Percentiles rank a stretch among this genome's conserved stretches.
Conservation (phyloP, 2,888 invertebrate genomes). For the Chrysotoxum bicinctum region DNA sequence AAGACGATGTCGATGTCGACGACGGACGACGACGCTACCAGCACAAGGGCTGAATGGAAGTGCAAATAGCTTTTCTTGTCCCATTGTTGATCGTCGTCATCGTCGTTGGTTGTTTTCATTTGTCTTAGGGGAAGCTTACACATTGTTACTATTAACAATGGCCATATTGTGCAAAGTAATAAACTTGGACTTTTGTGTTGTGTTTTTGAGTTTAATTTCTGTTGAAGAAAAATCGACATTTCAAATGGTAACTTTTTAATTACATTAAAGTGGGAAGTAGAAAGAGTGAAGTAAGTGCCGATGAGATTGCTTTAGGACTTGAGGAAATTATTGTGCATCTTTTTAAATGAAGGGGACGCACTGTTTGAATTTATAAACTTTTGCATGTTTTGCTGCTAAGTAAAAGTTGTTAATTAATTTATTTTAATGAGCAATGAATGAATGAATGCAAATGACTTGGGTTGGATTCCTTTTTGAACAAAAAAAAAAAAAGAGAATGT, state of each 20-base stretch:
- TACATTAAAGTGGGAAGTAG: constrained; percentile 46
- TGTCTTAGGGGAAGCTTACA: constrained; percentile 62
- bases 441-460: neutral
- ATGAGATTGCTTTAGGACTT: constrained; percentile 29
- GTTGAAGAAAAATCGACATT: constrained; percentile 65
- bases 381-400: neutral
- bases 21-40: neutral
- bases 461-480: neutral
- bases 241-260: constrained; percentile 68
- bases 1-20: neutral
- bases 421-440: constrained; percentile 1
- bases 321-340: constrained; percentile 2
- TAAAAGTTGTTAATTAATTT: constrained; percentile 17
- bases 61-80: constrained; percentile 72
- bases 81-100: constrained; percentile 56
- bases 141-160: constrained; percentile 71
- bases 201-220: constrained; percentile 69
- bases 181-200: constrained; percentile 69
- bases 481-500: neutral
- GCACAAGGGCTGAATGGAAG: constrained; percentile 47
- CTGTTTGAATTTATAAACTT: neutral
- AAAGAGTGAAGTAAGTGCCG: neutral
- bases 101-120: constrained; percentile 58
- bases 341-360: neutral
- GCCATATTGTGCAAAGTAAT: constrained; percentile 71